Conservation (phyloP, 1,140 invertebrate genomes). For the Drosophila quadrilineata region DNA sequence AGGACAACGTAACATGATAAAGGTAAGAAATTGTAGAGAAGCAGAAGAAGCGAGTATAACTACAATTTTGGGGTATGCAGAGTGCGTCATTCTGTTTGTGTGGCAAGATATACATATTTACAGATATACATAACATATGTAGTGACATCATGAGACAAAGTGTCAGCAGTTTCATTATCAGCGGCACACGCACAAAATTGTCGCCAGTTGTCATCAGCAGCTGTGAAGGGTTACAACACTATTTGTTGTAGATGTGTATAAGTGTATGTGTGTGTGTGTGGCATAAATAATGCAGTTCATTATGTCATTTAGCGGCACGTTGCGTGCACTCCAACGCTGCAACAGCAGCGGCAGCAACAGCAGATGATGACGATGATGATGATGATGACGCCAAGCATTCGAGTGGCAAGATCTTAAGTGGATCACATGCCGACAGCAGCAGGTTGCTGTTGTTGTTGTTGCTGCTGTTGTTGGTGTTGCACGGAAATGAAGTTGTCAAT, state of each 20-base stretch:
- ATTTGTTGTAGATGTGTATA: neutral
- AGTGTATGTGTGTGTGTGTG: conserved; percentile 40
- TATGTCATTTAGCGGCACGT: conserved; percentile 77
- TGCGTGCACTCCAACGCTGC: conserved; percentile 50
- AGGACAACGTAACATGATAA: no score
- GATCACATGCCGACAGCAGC: conserved; percentile 46
- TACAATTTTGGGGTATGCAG: no score
- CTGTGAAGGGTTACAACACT: conserved; percentile 9
- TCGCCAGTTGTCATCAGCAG: conserved; percentile 18
- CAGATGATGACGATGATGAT: conserved; percentile 7
- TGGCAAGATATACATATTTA: no score
- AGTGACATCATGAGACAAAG: conserved; percentile 70
- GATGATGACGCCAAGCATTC: conserved; percentile 25
- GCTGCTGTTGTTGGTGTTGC: conserved; percentile 42
- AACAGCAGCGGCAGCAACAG: conserved; percentile 27
- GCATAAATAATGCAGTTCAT: conserved; percentile 80
- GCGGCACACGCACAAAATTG: conserved; percentile 60
- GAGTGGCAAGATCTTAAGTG: conserved; percentile 46
- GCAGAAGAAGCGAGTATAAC: no score
- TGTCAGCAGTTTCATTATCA: conserved; percentile 75
- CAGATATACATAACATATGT: no score
- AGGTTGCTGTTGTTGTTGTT: conserved; percentile 29
- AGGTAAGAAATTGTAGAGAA: no score
- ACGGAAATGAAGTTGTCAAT: conserved; percentile 80
- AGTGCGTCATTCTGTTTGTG: no score